Base-by-base conservation (phyloP, 2,113 vertebrate genomes). In the Sceloporus undulatus region DNA sequence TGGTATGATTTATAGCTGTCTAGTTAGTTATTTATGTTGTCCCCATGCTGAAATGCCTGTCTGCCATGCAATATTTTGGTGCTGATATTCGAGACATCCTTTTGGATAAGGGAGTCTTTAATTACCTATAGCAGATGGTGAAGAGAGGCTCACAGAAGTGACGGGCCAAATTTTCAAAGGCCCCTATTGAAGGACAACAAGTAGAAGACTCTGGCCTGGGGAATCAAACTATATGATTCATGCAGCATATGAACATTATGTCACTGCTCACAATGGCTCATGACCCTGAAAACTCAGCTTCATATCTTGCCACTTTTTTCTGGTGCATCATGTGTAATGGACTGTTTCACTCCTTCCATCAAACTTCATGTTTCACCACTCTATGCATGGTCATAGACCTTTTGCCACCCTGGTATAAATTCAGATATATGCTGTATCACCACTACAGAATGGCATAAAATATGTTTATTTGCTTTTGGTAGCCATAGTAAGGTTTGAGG, bases 1-100 rank as follows among this genome's bases (percentile, higher is more conserved):
- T 54, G 48, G 48, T 68, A 83, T 88, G 82, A 84, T 88, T 78
- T 78, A 88, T 68, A 88, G 80, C 59, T 76, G 80, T 77, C 74
- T 77, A 68, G 73, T 88, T 76, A 88, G 42, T 88, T 88, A 84
- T 88, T 88, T 88, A 88, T 83, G 62, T 88, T 84, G 74, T 77
- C 62, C 81, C 74, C 27, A 34, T 70, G 74, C 81, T 54, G 82
- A 70, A 77, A 88, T 78, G 62, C 81, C 87, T 56, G 34, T 40
- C 75, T 78, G 62, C 81, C 62, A 78, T 83, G 52, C 42, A 78
- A n/a, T 84, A 88, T 88, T 88, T 84, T 84, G 74, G 65, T 65
- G 74, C 56, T 83, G 81, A 78, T 88, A 48, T 84, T 88, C 59
- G 42, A 88, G 73, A 82, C 81, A 88, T 84, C 59, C 48, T 77